A percentile compares a stretch with the other conserved stretches of the same genome.
These are phyloP conservation scores for Antheraea mylitta DNA, from an alignment of 1,140 invertebrate genomes.

Conservation along the genomic window DNA sequence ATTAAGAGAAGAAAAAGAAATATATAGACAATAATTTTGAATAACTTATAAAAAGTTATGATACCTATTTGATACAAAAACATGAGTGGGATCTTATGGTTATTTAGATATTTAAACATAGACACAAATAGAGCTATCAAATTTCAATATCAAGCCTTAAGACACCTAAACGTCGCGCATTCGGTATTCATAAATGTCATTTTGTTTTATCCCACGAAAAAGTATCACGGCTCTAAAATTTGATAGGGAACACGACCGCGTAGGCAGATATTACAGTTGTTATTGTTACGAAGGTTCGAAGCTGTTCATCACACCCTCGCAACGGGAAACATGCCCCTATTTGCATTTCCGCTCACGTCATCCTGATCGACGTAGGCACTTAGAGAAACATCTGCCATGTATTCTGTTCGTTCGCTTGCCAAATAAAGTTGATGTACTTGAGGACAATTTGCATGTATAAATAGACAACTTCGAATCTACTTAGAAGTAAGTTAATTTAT, in stretches of 20 bases:
- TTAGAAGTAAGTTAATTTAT: not conserved
- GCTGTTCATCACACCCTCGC: not conserved
- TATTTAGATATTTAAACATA: not conserved
- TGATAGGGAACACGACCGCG: not conserved
- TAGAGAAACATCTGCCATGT: not conserved
- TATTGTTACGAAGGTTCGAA: conserved; percentile 1
- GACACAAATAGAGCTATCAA: not conserved
- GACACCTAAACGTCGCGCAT: not conserved
- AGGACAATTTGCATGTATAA: not conserved
- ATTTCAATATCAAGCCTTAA: not conserved
- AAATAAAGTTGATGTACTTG: not conserved
- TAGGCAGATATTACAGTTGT: not conserved
- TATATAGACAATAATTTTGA: too few relatives aligned
- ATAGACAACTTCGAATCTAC: not conserved
- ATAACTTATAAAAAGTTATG: too few relatives aligned
- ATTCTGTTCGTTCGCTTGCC: not conserved
- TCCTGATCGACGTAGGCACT: not conserved
- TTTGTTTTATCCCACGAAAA: not conserved
- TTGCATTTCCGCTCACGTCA: conserved; percentile 3
- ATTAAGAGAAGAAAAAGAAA: too few relatives aligned
- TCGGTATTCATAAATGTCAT: not conserved
- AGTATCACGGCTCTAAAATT: not conserved
- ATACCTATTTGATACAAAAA: not conserved
- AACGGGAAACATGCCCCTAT: conserved; percentile 1
- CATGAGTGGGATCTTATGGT: not conserved